Evolutionary conservation across 2,113 vertebrate genomes (phyloP).

Genomic region (Tragelaphus buxtoni): DNA sequence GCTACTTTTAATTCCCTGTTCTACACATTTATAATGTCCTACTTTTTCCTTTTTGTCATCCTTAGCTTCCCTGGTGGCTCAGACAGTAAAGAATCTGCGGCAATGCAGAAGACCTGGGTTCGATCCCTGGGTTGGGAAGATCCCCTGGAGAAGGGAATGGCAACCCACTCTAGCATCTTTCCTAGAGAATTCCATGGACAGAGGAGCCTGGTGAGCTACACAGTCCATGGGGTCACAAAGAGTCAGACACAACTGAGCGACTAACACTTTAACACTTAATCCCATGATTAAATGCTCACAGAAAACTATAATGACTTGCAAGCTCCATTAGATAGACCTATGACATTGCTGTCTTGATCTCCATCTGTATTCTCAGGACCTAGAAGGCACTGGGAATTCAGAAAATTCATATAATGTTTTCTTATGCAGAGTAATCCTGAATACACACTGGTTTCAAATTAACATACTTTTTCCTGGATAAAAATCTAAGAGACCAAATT

Average conservation of each 20-base stretch:
- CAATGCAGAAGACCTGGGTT: neutral
- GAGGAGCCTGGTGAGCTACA: neutral
- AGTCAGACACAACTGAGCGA: neutral
- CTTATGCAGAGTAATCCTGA: neutral
- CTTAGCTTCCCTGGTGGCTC: neutral
- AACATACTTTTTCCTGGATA: neutral
- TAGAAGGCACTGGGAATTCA: slow-evolving; percentile 15
- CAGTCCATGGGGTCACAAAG: neutral
- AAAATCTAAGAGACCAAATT: slow-evolving; percentile 6
- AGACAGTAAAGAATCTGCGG: neutral
- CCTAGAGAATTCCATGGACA: neutral
- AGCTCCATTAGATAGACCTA: neutral
- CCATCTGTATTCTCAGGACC: neutral
- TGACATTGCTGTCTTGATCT: neutral
- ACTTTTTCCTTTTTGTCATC: neutral
- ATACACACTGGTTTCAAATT: neutral
- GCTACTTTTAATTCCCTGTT: neutral
- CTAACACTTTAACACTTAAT: neutral
- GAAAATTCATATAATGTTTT: slow-evolving; percentile 7
- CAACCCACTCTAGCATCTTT: neutral
- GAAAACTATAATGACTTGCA: neutral
- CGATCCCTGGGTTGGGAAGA: neutral
- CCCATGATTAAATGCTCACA: neutral
- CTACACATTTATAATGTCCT: neutral
- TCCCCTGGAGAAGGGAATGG: neutral